These are phyloP conservation scores for Gymnogyps californianus DNA, from an alignment of 2,113 vertebrate species.

Conservation along the genomic window DNA sequence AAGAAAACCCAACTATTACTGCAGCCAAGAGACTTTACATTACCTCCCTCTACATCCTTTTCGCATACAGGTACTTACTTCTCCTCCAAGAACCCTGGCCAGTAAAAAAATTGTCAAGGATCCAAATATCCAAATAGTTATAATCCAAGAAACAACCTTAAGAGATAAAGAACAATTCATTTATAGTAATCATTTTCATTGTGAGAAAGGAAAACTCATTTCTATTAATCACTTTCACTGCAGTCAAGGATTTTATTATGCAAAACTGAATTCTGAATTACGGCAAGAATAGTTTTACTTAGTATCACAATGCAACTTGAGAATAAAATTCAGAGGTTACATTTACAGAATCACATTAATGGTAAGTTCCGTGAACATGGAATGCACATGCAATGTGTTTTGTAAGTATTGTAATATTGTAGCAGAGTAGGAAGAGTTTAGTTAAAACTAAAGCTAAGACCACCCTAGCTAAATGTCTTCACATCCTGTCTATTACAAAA, in stretches of 20 bases:
- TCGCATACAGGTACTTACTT: constrained; percentile 78
- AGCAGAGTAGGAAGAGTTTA: not conserved
- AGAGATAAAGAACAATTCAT: not conserved
- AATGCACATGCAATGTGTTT: not conserved
- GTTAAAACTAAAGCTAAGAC: not conserved
- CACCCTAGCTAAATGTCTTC: not conserved
- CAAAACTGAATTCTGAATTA: not conserved
- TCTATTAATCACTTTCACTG: not conserved
- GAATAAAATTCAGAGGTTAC: not conserved
- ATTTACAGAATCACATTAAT: not conserved
- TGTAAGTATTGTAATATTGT: not conserved
- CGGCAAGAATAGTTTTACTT: not conserved
- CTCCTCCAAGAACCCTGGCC: constrained; percentile 96
- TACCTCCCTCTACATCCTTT: not conserved
- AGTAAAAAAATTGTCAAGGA: constrained; percentile 95
- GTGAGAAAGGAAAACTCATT: not conserved
- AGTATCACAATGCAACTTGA: not conserved
- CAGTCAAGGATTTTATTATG: not conserved
- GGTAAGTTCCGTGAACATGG: not conserved
- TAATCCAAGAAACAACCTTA: constrained; percentile 99
- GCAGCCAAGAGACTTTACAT: not conserved
- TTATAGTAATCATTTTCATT: not conserved
- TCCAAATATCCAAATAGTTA: constrained; percentile 99
- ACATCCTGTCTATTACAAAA: not conserved
- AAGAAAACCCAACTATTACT: not conserved